phyloP scores from a whole-genome alignment of 2,797 vertebrate genomes.

The Parambassis ranga region DNA sequence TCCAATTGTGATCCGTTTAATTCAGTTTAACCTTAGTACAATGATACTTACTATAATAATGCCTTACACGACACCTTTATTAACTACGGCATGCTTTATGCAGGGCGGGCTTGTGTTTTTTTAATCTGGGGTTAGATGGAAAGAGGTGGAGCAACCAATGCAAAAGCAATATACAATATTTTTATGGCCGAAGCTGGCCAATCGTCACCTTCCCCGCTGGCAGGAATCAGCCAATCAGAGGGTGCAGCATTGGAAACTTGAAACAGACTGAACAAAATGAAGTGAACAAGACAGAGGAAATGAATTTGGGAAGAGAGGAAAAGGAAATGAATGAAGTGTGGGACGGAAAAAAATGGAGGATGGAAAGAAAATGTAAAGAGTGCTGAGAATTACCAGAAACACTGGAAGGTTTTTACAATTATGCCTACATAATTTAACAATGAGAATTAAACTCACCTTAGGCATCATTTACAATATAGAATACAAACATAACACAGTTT shows the following conservation, averaged over 20 bases:
- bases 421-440: neutral
- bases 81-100: constrained; percentile 6
- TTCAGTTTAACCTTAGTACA: too few relatives aligned
- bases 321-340: constrained; percentile 7
- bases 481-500: neutral
- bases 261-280: constrained; percentile 84
- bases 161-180: constrained; percentile 48
- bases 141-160: constrained; percentile 37
- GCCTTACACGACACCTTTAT: constrained; percentile 16
- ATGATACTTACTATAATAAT: too few relatives aligned
- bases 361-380: constrained; percentile 20
- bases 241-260: constrained; percentile 88
- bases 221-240: constrained; percentile 88
- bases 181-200: constrained; percentile 71
- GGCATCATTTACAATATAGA: constrained; percentile 2
- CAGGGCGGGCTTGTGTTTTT: constrained; percentile 24
- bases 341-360: constrained; percentile 3
- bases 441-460: neutral
- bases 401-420: neutral
- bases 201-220: constrained; percentile 79
- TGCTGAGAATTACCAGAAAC: constrained; percentile 1
- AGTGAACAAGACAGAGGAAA: constrained; percentile 46
- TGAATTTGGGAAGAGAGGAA: constrained; percentile 28
- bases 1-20: too few relatives aligned
- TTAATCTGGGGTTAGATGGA: constrained; percentile 40